phyloP scores from a whole-genome alignment of 2,113 vertebrate species.

The Scatophagus argus region DNA sequence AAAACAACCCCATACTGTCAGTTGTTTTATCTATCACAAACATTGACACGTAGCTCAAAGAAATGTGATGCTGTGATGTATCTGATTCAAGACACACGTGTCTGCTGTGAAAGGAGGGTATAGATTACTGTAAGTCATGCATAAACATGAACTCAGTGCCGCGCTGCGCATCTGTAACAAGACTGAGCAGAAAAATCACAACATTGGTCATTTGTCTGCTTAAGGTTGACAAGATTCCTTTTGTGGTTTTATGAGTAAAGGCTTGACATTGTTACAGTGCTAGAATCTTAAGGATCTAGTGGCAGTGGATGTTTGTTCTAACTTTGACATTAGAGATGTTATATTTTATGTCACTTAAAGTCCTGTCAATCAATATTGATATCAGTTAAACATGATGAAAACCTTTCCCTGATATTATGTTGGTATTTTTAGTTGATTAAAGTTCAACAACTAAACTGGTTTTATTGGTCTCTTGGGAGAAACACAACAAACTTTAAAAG shows the following conservation, averaged over 20 bases:
- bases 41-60: conserved; percentile 16
- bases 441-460: neutral
- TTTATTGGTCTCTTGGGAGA: neutral
- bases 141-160: neutral
- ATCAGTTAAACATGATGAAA: neutral
- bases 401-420: neutral
- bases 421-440: neutral
- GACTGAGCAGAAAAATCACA: conserved; percentile 2
- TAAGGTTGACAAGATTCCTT: conserved; percentile 26
- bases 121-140: conserved; percentile 5
- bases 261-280: neutral
- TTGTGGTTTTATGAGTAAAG: conserved; percentile 6
- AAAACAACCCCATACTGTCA: conserved; percentile 29
- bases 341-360: neutral
- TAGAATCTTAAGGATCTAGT: neutral
- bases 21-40: conserved; percentile 48
- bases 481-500: neutral
- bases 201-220: neutral
- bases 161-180: conserved; percentile 1
- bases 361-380: neutral
- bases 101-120: neutral
- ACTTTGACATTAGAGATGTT: neutral
- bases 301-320: neutral
- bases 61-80: conserved; percentile 6
- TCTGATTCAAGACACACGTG: conserved; percentile 4